phyloP scores from a whole-genome alignment of 1,140 invertebrate species.

The Tribolium castaneum region DNA sequence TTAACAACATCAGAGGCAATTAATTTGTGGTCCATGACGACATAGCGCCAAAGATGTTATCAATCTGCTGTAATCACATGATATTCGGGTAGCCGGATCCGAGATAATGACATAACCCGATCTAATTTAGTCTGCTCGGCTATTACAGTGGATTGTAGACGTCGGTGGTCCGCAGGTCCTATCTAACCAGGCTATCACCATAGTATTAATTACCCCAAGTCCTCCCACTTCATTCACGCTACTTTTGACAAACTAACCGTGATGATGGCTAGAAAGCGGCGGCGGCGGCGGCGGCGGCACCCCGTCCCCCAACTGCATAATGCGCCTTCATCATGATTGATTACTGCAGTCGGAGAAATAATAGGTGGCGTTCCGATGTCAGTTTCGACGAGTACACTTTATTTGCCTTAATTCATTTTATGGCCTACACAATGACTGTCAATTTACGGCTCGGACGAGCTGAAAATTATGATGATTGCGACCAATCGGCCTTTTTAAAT shows the following conservation, averaged over 20 bases:
- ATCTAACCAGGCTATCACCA: conserved; percentile 45
- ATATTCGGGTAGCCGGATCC: conserved; percentile 44
- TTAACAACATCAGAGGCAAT: conserved; percentile 46
- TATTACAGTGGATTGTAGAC: conserved; percentile 45
- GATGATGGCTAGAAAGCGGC: conserved; percentile 11
- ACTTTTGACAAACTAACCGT: conserved; percentile 32
- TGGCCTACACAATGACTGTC: neutral
- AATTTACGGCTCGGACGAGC: neutral
- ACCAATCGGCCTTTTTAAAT: conserved; percentile 11
- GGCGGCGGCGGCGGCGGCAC: neutral
- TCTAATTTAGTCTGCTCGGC: conserved; percentile 51
- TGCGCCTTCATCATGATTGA: conserved; percentile 40
- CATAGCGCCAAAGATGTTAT: conserved; percentile 53
- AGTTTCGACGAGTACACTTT: neutral
- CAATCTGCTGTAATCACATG: conserved; percentile 51
- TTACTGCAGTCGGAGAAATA: conserved; percentile 35
- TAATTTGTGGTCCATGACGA: conserved; percentile 51
- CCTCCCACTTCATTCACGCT: conserved; percentile 30
- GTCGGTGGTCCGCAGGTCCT: conserved; percentile 13
- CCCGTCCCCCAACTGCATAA: conserved; percentile 29
- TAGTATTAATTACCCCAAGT: conserved; percentile 45
- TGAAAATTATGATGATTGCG: conserved; percentile 9
- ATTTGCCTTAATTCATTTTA: conserved; percentile 28
- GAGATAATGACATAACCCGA: conserved; percentile 53
- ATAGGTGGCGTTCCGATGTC: neutral